phyloP scores from a whole-genome alignment of 2,888 invertebrate species.

The Cremastinae sp. region DNA sequence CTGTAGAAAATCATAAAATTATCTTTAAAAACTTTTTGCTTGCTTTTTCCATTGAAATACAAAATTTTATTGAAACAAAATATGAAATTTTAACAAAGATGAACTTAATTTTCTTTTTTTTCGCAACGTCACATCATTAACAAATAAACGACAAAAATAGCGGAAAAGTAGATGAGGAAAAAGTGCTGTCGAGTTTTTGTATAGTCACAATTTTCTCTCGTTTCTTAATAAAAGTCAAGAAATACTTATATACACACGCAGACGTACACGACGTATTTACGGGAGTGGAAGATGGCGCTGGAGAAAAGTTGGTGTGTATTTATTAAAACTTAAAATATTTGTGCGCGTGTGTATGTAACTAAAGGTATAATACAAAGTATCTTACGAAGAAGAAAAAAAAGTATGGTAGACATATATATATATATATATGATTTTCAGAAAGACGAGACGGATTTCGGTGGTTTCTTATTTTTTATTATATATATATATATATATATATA shows the following conservation, averaged over 20 bases:
- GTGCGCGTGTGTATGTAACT: neutral
- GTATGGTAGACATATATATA: too few species aligned
- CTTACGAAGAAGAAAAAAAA: neutral
- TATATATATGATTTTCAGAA: too few species aligned
- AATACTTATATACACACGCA: neutral
- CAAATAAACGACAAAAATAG: neutral
- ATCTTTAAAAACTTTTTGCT: too few species aligned
- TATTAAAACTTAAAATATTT: slow-evolving; percentile 1
- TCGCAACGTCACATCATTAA: slow-evolving; percentile 5
- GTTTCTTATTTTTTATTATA: too few species aligned
- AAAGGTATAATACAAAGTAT: slow-evolving; percentile 2
- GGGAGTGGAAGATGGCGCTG: too few species aligned
- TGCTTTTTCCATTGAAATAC: neutral
- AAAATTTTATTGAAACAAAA: neutral
- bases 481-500: too few species aligned
- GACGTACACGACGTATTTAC: neutral
- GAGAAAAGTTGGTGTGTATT: slow-evolving; percentile 32
- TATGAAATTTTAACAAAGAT: too few species aligned
- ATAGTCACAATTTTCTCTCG: slow-evolving; percentile 19
- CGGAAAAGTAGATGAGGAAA: slow-evolving; percentile 10
- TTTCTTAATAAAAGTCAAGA: slow-evolving; percentile 13
- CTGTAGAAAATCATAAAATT: too few species aligned
- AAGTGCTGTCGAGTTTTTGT: slow-evolving; percentile 25
- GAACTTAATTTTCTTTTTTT: slow-evolving; percentile 41
- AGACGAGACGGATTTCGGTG: slow-evolving; percentile 50